phyloP scores from a whole-genome alignment of 37 sponge, comb jelly and placozoan species.

The Halichondria panicea region DNA sequence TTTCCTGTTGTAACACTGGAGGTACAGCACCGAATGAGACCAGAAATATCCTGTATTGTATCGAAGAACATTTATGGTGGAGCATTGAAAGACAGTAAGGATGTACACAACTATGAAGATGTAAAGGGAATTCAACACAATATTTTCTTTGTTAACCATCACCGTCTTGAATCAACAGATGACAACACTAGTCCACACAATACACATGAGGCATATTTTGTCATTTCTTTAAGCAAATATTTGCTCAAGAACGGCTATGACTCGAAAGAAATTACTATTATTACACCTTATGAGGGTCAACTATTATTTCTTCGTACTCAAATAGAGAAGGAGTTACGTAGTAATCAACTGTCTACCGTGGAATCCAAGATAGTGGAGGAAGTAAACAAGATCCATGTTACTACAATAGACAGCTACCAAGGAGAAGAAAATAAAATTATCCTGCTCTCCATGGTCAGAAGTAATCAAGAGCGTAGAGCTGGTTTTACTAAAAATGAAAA shows the following conservation, averaged over 20 bases:
- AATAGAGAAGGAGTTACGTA: conserved; percentile 41
- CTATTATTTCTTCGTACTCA: conserved; percentile 43
- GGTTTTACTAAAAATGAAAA: conserved; percentile 87
- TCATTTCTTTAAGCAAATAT: conserved; percentile 64
- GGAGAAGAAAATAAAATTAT: conserved; percentile 98
- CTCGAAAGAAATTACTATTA: conserved; percentile 77
- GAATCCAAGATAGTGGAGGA: no score
- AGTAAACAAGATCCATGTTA: no score
- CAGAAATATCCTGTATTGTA: conserved; percentile 58
- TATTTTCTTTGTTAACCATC: conserved; percentile 15
- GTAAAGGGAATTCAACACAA: conserved; percentile 41
- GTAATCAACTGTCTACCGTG: no score
- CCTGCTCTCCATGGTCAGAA: conserved; percentile 83
- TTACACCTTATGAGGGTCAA: conserved; percentile 87
- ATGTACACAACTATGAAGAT: conserved; percentile 3
- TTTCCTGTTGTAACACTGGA: conserved; percentile 77
- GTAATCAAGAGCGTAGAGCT: conserved; percentile 54
- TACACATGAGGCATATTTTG: conserved; percentile 70
- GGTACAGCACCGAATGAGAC: conserved; percentile 93
- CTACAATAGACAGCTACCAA: conserved; percentile 89
- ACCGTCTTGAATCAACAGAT: no score
- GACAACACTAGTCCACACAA: no score
- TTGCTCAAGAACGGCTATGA: conserved; percentile 71
- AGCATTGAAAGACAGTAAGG: conserved; percentile 19
- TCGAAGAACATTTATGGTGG: not conserved